phyloP scores from a whole-genome alignment of 2,113 vertebrate species.

The Arothron firmamentum region DNA sequence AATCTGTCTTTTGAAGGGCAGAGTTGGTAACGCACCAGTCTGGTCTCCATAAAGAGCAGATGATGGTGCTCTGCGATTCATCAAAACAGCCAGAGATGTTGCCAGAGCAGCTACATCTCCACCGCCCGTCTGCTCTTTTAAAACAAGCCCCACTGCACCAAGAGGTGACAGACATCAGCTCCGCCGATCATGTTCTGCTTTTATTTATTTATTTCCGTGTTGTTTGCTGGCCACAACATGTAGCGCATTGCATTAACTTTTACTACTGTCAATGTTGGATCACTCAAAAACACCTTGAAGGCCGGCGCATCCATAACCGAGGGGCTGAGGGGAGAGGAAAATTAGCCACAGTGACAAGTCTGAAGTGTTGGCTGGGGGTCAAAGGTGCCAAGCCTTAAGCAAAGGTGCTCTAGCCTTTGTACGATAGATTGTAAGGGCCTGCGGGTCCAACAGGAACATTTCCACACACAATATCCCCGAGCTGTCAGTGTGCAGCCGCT shows the following conservation, averaged over 20 bases:
- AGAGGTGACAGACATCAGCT: slow-evolving; percentile 71
- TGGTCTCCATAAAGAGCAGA: slow-evolving; percentile 51
- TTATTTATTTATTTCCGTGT: slow-evolving; percentile 67
- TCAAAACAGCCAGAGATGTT: slow-evolving; percentile 58
- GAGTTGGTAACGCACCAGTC: slow-evolving; percentile 47
- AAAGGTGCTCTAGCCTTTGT: slow-evolving; percentile 77
- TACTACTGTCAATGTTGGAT: slow-evolving; percentile 69
- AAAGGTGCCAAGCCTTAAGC: slow-evolving; percentile 76
- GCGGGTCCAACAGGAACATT: slow-evolving; percentile 77
- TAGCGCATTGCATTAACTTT: slow-evolving; percentile 71
- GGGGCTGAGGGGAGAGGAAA: slow-evolving; percentile 42
- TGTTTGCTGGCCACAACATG: slow-evolving; percentile 70
- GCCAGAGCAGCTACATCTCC: slow-evolving; percentile 53
- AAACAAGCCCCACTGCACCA: slow-evolving; percentile 61
- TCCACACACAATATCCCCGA: slow-evolving; percentile 78
- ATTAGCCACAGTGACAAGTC: slow-evolving; percentile 73
- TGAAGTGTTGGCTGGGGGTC: slow-evolving; percentile 69
- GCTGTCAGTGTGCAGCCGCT: slow-evolving; percentile 78
- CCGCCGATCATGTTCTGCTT: slow-evolving; percentile 55
- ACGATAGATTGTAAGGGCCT: slow-evolving; percentile 76
- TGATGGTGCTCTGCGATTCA: slow-evolving; percentile 55
- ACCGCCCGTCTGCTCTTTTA: slow-evolving; percentile 68
- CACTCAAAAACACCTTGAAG: slow-evolving; percentile 60
- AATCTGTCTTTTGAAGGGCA: slow-evolving; percentile 60
- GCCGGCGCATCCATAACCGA: slow-evolving; percentile 35